phyloP scores from a whole-genome alignment of 2,113 vertebrate species.

The Rattus norvegicus region DNA sequence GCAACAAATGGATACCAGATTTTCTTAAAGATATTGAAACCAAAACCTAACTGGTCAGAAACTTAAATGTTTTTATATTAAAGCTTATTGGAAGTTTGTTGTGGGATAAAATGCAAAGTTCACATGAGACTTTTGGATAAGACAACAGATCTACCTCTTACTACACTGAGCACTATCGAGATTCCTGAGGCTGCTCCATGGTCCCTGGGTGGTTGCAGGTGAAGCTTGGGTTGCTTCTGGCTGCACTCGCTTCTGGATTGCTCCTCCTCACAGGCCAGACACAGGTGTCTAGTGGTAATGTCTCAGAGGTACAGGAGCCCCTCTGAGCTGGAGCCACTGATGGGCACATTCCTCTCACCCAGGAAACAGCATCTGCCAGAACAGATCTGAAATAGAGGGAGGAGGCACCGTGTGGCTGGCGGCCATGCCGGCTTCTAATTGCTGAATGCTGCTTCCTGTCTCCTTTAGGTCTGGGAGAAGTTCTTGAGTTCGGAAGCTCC shows the following conservation, averaged over 20 bases:
- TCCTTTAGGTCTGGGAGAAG: conserved; percentile 93
- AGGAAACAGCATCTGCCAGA: not conserved
- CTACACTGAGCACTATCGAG: accelerated
- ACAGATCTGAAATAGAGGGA: accelerated
- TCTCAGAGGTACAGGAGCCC: not conserved
- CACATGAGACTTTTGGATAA: accelerated
- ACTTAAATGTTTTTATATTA: not conserved
- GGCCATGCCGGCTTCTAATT: not conserved
- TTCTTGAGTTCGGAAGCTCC: conserved; percentile 86
- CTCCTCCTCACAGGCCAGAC: not conserved
- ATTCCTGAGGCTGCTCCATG: too few relatives aligned
- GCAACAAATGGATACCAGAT: not conserved
- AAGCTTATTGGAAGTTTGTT: not conserved
- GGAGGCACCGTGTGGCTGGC: accelerated
- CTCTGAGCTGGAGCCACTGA: not conserved
- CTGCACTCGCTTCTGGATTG: accelerated
- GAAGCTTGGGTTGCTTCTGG: not conserved
- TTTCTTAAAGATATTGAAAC: not conserved
- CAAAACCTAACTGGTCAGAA: not conserved
- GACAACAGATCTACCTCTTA: not conserved
- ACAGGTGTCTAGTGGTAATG: accelerated
- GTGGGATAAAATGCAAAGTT: not conserved
- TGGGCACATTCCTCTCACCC: accelerated
- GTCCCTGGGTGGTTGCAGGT: not conserved
- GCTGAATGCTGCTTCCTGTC: not conserved